Evolutionary conservation across 1,140 invertebrate genomes (phyloP).

Genomic region (Lasaia peninsularis): DNA sequence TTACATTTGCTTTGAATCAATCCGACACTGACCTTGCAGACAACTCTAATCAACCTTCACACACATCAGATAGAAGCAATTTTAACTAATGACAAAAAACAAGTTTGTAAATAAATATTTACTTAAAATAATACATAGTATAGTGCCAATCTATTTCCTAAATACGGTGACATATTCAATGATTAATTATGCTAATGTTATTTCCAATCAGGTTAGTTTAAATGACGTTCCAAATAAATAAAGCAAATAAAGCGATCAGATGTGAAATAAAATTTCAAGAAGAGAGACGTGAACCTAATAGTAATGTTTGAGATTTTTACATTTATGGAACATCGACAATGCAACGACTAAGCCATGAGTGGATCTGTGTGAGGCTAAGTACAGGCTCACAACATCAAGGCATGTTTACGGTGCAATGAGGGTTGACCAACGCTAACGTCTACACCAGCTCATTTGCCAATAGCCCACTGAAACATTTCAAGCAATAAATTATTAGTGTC

Average conservation of each 20-base stretch:
- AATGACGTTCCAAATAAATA: conserved; percentile 63
- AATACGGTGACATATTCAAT: conserved; percentile 53
- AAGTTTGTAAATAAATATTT: conserved; percentile 10
- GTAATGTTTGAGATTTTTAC: conserved; percentile 61
- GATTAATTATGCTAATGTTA: conserved; percentile 59
- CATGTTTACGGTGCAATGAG: conserved; percentile 60
- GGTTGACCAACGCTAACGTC: conserved; percentile 49
- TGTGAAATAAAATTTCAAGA: conserved; percentile 65
- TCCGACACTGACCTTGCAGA: conserved; percentile 52
- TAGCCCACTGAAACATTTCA: conserved; percentile 28
- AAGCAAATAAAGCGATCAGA: conserved; percentile 66
- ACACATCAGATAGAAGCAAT: conserved; percentile 33
- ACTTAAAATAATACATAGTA: conserved; percentile 42
- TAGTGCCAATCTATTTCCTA: conserved; percentile 62
- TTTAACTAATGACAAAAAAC: conserved; percentile 20
- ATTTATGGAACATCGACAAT: conserved; percentile 66
- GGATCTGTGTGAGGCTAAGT: conserved; percentile 61
- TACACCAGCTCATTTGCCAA: conserved; percentile 48
- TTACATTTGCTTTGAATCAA: conserved; percentile 27
- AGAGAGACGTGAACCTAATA: conserved; percentile 60
- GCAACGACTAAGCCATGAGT: conserved; percentile 70
- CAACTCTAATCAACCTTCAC: conserved; percentile 46
- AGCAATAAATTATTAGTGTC: conserved; percentile 7
- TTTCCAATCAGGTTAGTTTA: conserved; percentile 57
- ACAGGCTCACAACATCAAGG: conserved; percentile 68